Evolutionary conservation across 2,888 invertebrate genomes (phyloP).

Genomic region (Sarcophaga rosellei): DNA sequence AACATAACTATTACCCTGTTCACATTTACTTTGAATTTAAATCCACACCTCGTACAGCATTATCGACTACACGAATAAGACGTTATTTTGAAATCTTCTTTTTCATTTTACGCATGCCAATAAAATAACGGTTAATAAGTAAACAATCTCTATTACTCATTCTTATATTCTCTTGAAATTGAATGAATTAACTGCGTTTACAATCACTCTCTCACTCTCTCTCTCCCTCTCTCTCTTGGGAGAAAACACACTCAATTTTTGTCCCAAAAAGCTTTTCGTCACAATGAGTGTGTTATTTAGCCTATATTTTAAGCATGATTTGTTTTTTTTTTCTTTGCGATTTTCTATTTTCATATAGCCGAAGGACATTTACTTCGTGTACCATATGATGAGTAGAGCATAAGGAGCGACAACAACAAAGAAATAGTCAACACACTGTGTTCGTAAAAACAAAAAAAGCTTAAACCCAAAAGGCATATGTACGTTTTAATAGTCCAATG

Average conservation of each 20-base stretch:
- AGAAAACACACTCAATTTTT: conserved; percentile 12
- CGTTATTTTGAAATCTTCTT: no score
- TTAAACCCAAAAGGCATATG: conserved; percentile 48
- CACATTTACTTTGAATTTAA: neutral
- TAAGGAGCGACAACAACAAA: conserved; percentile 42
- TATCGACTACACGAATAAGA: neutral
- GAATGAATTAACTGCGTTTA: conserved; percentile 20
- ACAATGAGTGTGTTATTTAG: conserved; percentile 56
- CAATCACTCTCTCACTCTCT: neutral
- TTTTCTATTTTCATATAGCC: conserved; percentile 41
- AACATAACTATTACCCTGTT: neutral
- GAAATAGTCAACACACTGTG: conserved; percentile 49
- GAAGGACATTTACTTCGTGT: conserved; percentile 67
- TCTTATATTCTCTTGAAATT: no score
- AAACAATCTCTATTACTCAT: no score
- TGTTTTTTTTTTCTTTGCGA: conserved; percentile 17
- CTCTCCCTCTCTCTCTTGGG: neutral
- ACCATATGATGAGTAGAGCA: conserved; percentile 48
- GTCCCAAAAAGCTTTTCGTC: conserved; percentile 64
- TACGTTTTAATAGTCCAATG: conserved; percentile 26
- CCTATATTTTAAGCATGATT: conserved; percentile 39
- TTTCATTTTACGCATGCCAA: no score
- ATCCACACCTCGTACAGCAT: neutral
- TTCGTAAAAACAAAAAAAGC: conserved; percentile 45
- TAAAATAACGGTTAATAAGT: no score